A percentile compares a stretch with the other conserved stretches of the same genome.
These are phyloP conservation scores for Eublepharis macularius DNA, from an alignment of 2,113 vertebrate species.

Conservation along the genomic window DNA sequence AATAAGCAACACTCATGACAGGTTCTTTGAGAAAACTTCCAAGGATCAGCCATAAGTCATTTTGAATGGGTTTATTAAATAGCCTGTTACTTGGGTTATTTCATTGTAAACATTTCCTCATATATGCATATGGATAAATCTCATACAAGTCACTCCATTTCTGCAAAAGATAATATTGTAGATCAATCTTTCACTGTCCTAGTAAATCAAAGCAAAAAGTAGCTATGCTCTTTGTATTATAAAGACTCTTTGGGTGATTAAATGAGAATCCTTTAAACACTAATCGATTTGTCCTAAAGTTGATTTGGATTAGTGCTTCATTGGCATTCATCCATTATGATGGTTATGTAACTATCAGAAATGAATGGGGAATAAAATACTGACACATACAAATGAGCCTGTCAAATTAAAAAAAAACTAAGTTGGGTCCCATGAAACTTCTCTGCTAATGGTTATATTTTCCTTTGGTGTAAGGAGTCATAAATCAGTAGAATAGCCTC, in stretches of 20 bases:
- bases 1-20: not conserved
- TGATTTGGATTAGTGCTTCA: not conserved
- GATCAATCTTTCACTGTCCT: not conserved
- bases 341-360: not conserved
- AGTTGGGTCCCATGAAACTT: too few relatives aligned
- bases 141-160: not conserved
- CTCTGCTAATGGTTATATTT: too few relatives aligned
- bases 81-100: not conserved
- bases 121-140: not conserved
- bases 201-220: not conserved
- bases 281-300: not conserved
- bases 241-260: conserved; percentile 23
- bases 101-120: not conserved
- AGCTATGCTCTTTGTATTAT: not conserved
- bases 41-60: not conserved
- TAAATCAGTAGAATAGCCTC: too few relatives aligned
- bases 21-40: not conserved
- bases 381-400: not conserved
- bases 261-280: conserved; percentile 4
- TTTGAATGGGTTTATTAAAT: not conserved
- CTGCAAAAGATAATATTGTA: not conserved
- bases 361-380: not conserved
- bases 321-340: not conserved
- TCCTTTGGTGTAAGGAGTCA: too few relatives aligned
- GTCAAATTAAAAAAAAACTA: not conserved